Conservation (phyloP, 2,888 invertebrate genomes). For the Rhopalosiphum nymphaeae region DNA sequence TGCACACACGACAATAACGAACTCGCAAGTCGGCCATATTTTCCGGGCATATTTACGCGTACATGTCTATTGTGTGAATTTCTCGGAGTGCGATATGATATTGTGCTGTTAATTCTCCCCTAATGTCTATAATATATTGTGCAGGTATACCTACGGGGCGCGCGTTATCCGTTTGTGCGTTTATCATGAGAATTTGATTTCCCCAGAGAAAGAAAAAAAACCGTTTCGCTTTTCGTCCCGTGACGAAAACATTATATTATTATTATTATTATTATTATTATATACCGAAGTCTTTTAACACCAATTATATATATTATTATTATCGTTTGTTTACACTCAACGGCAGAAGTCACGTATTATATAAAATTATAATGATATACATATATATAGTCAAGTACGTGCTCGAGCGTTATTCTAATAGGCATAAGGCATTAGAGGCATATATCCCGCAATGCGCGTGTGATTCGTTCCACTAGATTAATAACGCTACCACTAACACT, state of each 20-base stretch:
- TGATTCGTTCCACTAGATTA: slow-evolving; percentile 7
- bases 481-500: neutral
- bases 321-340: neutral
- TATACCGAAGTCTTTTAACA: neutral
- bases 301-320: neutral
- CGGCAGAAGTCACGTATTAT: neutral
- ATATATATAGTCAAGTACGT: neutral
- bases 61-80: neutral
- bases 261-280: neutral
- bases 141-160: neutral
- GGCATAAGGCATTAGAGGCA: neutral
- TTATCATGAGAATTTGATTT: slow-evolving; percentile 3
- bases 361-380: neutral
- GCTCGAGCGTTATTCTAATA: neutral
- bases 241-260: neutral
- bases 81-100: neutral
- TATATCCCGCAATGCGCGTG: neutral
- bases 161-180: neutral
- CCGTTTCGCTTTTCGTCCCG: neutral
- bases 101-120: neutral
- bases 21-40: neutral
- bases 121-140: neutral
- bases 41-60: neutral
- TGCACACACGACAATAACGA: neutral
- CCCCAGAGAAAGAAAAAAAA: neutral